phyloP scores from a whole-genome alignment of 2,888 invertebrate genomes.

The Melanargia galathea region DNA sequence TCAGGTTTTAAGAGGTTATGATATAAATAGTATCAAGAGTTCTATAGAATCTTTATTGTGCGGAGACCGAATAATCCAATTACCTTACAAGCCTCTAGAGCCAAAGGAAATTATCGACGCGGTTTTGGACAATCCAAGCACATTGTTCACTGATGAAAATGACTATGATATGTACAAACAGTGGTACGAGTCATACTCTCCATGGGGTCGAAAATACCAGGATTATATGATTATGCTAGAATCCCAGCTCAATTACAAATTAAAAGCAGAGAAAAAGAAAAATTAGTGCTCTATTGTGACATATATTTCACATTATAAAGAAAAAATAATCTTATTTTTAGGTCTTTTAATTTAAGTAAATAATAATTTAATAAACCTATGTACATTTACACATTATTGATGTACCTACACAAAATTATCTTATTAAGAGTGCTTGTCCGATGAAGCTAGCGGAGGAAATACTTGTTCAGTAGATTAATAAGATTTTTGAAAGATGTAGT shows the following conservation, averaged over 20 bases:
- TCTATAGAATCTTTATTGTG: constrained; percentile 69
- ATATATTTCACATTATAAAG: neutral
- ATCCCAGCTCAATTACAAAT: constrained; percentile 58
- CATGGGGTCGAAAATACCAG: constrained; percentile 57
- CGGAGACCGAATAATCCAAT: constrained; percentile 74
- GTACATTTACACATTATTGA: no score
- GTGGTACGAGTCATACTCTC: constrained; percentile 73
- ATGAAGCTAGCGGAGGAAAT: no score
- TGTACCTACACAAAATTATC: no score
- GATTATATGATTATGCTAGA: constrained; percentile 63
- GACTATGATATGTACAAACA: constrained; percentile 73
- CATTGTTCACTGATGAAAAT: constrained; percentile 62
- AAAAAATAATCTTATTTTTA: no score
- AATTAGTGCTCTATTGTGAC: constrained; percentile 31
- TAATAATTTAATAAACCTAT: no score
- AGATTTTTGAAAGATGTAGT: no score
- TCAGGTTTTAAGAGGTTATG: constrained; percentile 78
- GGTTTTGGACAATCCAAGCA: constrained; percentile 58
- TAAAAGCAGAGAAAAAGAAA: constrained; percentile 67
- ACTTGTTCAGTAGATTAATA: no score
- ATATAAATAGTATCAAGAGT: constrained; percentile 73
- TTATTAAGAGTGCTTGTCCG: no score
- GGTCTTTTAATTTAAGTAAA: no score
- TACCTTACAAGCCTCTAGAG: constrained; percentile 77
- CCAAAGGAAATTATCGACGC: constrained; percentile 76